Evolutionary conservation across 2,797 vertebrate species (phyloP), one percentile per base, ranked within the genome.

Genomic region (Muscicapa comitata): DNA sequence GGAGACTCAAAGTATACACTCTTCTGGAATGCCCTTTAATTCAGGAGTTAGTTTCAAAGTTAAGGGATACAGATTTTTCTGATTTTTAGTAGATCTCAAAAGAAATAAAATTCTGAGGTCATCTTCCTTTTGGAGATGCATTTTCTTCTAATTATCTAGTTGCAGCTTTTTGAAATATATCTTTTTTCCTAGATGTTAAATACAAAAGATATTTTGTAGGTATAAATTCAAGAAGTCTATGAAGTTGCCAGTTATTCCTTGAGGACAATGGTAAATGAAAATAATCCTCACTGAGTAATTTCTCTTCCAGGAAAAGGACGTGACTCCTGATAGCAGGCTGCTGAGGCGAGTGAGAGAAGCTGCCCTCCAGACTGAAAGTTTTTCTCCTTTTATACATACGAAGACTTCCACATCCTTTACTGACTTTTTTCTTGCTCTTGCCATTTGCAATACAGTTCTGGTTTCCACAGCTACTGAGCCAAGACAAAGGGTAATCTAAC

Each of bases 361-460:
- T 76, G 97, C 97, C 15, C 97, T 96, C 28, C 98, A 97, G 89
- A 93, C 95, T 65, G 97, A 98, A 82, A 92, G 88, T 13, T 77
- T 97, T 62, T 86, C 98, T 55, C 71, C 96, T 5, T 92, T 93
- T 74, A 48, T 45, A 13, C 63, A 76, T 10, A 26, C 11, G 48
- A 96, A 73, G 53, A 42, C 94, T 93, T 75, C 97, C 59, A 97
- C 98, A 89, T 97, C 97, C 62, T 97, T 99, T 95, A 98, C 98
- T 84, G 99, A 99, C 95, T 99, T 99, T 97, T 99, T 99, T 92
- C 97, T 99, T 90, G 98, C 99, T 90, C 98, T 99, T 54, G 97
- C 99, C 96, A 98, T 99, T 98, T 99, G 99, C 98, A 99, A 99
- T 97, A 99, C 99, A 0, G 99, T 99, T 95, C 97, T 99, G 97